These are phyloP conservation scores for Sigmodon hispidus DNA, from an alignment of 2,113 vertebrate species.

Conservation along the genomic window DNA sequence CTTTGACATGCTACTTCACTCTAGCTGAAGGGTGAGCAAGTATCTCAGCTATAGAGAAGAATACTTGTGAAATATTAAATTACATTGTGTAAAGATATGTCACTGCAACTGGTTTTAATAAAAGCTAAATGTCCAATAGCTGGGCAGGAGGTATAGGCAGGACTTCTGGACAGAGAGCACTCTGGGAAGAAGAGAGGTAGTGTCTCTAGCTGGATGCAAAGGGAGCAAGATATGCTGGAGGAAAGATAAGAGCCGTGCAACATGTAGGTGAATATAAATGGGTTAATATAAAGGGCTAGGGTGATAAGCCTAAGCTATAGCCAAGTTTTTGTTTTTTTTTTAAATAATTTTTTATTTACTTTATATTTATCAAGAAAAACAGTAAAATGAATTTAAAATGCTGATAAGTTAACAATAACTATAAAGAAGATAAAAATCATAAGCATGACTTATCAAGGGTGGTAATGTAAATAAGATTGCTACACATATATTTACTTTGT, in stretches of 20 bases:
- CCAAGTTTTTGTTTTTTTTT: no score
- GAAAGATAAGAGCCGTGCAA: not conserved
- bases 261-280: not conserved
- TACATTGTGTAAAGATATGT: not conserved
- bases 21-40: not conserved
- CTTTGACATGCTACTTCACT: not conserved
- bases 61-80: not conserved
- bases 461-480: no score
- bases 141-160: not conserved
- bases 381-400: no score
- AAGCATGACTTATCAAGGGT: no score
- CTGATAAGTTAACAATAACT: no score
- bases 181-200: not conserved
- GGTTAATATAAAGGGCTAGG: not conserved
- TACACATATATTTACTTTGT: no score
- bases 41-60: not conserved
- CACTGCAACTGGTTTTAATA: not conserved
- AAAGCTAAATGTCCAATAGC: not conserved
- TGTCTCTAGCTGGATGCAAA: not conserved
- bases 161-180: not conserved
- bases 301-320: not conserved
- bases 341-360: no score
- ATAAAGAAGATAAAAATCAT: no score
- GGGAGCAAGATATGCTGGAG: not conserved
- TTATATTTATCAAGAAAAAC: no score